Conservation (phyloP, 2,888 invertebrate genomes). For the Metalampra italica region DNA sequence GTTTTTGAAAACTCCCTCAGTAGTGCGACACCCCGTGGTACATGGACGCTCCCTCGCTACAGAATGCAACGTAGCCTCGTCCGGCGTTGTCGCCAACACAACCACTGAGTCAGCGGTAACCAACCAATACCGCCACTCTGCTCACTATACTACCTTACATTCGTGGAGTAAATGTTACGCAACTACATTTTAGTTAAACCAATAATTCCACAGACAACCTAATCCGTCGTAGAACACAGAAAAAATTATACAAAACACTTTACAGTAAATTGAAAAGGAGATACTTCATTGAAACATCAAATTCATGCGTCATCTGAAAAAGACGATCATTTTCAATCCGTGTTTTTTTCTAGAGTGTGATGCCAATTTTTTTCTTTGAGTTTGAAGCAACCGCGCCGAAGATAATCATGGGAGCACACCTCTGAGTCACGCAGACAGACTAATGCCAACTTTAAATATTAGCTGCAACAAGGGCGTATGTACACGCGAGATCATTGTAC, state of each 20-base stretch:
- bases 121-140: conserved; percentile 11
- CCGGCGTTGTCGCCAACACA: neutral
- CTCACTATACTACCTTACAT: conserved; percentile 8
- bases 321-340: conserved; percentile 23
- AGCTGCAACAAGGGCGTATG: conserved; percentile 29
- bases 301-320: neutral
- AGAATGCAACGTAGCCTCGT: conserved; percentile 10
- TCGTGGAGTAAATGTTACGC: conserved; percentile 21
- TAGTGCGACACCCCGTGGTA: too few relatives aligned
- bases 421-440: conserved; percentile 58
- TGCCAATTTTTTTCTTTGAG: conserved; percentile 31
- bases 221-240: too few relatives aligned
- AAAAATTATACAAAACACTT: too few relatives aligned
- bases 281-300: neutral
- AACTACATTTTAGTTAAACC: conserved; percentile 11
- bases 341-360: conserved; percentile 20
- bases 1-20: too few relatives aligned
- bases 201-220: too few relatives aligned
- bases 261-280: too few relatives aligned
- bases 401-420: conserved; percentile 57
- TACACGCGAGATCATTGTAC: conserved; percentile 28
- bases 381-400: conserved; percentile 29
- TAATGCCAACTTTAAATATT: conserved; percentile 49
- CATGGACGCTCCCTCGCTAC: too few relatives aligned
- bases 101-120: conserved; percentile 23